phyloP scores from a whole-genome alignment of 2,113 vertebrate genomes.

The Podocnemis expansa region DNA sequence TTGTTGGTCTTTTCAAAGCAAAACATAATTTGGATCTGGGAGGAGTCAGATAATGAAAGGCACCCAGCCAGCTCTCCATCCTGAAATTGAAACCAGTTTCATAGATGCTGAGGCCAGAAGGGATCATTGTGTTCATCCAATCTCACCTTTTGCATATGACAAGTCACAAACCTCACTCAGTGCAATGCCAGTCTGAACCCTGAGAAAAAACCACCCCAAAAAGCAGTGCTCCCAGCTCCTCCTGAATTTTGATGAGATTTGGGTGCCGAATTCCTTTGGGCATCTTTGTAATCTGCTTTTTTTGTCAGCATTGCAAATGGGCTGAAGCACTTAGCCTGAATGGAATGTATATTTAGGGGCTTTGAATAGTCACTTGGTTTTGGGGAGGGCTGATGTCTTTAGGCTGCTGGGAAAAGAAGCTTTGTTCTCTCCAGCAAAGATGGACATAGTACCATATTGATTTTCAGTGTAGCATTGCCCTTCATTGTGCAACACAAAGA shows the following conservation, averaged over 20 bases:
- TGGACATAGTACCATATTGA: not conserved
- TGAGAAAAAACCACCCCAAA: not conserved
- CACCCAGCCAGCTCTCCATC: not conserved
- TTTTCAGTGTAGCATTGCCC: not conserved
- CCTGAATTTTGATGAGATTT: not conserved
- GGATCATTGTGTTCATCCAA: not conserved
- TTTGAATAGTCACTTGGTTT: not conserved
- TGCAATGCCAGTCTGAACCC: not conserved
- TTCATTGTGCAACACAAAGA: not conserved
- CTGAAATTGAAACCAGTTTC: not conserved
- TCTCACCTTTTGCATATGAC: not conserved
- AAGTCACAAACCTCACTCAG: not conserved
- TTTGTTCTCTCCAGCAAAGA: not conserved
- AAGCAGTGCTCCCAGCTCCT: not conserved
- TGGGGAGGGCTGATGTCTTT: not conserved
- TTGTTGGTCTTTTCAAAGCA: not conserved
- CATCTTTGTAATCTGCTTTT: not conserved
- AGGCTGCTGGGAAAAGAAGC: not conserved
- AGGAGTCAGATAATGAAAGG: constrained; percentile 14
- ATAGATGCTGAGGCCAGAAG: accelerated
- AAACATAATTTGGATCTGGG: not conserved
- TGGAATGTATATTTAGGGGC: not conserved
- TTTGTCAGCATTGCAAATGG: not conserved
- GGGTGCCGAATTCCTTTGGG: not conserved
- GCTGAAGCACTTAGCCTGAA: not conserved